Evolutionary conservation across 2,113 vertebrate species (phyloP).

Genomic region (Marmota monax): DNA sequence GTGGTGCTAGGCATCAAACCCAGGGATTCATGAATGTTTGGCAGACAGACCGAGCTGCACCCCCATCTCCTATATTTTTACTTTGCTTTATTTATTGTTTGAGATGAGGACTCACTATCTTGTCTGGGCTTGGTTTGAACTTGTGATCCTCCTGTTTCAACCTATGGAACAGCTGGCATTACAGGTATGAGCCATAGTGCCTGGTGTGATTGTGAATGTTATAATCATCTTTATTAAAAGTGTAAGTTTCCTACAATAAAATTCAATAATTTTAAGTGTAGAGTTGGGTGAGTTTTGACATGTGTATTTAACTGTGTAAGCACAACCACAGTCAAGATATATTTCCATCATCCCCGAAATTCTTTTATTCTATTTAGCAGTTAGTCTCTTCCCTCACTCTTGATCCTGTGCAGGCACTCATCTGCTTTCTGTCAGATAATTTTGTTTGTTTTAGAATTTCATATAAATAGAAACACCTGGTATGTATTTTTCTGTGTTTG

Average conservation of each 20-base stretch:
- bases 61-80: not conserved
- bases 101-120: not conserved
- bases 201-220: not conserved
- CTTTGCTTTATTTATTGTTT: not conserved
- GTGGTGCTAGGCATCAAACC: not conserved
- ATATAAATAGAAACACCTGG: not conserved
- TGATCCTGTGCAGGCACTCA: not conserved
- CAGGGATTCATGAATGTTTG: not conserved
- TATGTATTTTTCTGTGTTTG: not conserved
- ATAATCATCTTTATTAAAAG: not conserved
- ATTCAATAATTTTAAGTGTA: not conserved
- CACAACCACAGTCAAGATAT: not conserved
- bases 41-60: not conserved
- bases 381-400: not conserved
- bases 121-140: not conserved
- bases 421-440: not conserved
- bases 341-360: not conserved
- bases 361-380: not conserved
- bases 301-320: not conserved
- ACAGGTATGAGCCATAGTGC: not conserved
- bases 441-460: conserved; percentile 45
- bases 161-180: not conserved
- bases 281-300: not conserved
- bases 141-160: not conserved
- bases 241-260: not conserved